Conservation (phyloP, 2,888 invertebrate species). For the Corythucha ciliata region DNA sequence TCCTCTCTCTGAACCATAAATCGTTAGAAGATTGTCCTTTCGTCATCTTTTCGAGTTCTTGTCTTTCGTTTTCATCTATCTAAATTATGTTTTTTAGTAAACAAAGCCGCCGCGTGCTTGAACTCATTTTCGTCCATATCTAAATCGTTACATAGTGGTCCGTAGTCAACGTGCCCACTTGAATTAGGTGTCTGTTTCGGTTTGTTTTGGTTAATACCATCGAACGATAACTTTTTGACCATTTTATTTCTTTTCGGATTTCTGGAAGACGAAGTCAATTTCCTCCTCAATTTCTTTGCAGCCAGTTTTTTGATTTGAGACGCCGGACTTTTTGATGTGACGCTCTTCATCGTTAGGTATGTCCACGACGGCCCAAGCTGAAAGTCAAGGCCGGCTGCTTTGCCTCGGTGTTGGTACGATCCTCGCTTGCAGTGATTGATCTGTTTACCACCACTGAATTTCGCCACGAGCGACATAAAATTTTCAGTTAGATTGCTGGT, state of each 20-base stretch:
- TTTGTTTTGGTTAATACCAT: no score
- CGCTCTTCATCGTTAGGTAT: not conserved
- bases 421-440: slow-evolving; percentile 8
- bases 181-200: no score
- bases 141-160: slow-evolving; percentile 15
- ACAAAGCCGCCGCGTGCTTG: not conserved
- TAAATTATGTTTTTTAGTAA: not conserved
- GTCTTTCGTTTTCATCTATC: not conserved
- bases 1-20: not conserved
- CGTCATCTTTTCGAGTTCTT: not conserved
- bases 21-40: not conserved
- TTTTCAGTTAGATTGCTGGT: slow-evolving; percentile 26
- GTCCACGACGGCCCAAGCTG: slow-evolving; percentile 1
- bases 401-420: not conserved
- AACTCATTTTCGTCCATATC: slow-evolving; percentile 21
- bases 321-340: not conserved
- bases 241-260: no score
- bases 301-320: not conserved
- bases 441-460: slow-evolving; percentile 22
- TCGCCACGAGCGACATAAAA: slow-evolving; percentile 24
- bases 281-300: not conserved
- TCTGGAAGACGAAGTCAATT: no score
- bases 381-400: not conserved
- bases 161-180: slow-evolving; percentile 16
- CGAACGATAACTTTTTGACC: no score